phyloP scores from a whole-genome alignment of 1,140 invertebrate genomes.

The Drosophila pandora region DNA sequence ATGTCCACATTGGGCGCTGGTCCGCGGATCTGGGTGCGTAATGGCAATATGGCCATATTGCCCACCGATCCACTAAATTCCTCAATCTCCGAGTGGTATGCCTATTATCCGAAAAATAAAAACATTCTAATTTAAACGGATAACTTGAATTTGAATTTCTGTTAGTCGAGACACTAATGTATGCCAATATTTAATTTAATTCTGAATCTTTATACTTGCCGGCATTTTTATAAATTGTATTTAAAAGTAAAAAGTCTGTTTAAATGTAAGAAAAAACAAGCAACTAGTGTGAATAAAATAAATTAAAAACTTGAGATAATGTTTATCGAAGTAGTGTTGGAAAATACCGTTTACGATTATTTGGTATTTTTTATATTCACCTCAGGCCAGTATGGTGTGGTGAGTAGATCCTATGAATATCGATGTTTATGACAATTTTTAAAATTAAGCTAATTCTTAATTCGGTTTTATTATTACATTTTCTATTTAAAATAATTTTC shows the following conservation, averaged over 20 bases:
- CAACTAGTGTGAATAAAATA: not conserved
- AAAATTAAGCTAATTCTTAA: not conserved
- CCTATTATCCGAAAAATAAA: constrained; percentile 85
- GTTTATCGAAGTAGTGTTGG: not conserved
- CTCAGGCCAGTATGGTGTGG: not conserved
- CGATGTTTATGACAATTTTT: not conserved
- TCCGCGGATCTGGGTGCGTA: constrained; percentile 93
- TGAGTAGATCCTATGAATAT: not conserved
- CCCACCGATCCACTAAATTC: constrained; percentile 90
- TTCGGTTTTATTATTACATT: not conserved
- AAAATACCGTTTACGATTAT: not conserved
- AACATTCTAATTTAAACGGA: constrained; percentile 29
- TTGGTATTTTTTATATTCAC: not conserved
- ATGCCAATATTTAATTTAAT: not conserved
- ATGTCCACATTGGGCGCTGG: constrained; percentile 91
- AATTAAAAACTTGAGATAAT: not conserved
- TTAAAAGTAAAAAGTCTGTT: not conserved
- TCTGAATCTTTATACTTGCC: constrained; percentile 3
- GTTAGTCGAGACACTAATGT: not conserved
- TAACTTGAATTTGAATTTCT: constrained; percentile 1
- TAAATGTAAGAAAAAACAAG: not conserved
- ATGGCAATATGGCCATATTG: constrained; percentile 95
- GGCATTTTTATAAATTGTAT: constrained; percentile 10
- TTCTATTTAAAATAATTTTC: not conserved
- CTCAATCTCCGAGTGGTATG: constrained; percentile 96